Base-by-base conservation (phyloP, 2,113 vertebrate species). In the Merops nubicus region DNA sequence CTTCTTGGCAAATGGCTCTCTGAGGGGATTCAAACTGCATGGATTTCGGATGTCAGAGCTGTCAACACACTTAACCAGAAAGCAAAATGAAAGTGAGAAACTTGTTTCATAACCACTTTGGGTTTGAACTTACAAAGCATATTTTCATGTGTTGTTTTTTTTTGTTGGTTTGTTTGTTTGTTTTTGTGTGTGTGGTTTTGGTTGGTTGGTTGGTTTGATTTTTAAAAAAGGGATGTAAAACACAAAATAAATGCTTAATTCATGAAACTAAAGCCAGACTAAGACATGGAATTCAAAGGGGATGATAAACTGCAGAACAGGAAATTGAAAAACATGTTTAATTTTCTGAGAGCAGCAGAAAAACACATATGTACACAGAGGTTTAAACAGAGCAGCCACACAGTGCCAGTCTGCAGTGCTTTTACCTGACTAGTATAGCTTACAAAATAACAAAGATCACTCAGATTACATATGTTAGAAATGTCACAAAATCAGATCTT, bases 1-100 rank as follows among this genome's bases (percentile, higher is more conserved):
- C 73, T 98, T 99, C 98, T 99, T 99, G 78, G 99, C 99, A 98
- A 99, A 99, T 0, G 99, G 98, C 82, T 99, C 99, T 77, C 99
- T 98, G 21, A 99, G 98, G 15, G 99, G 99, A 94, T 98, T 99
- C 96, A 99, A 95, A 76, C 97, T 98, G 97, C 99, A 99, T 1
- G 99, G 99, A 97, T 99, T 98, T 96, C 98, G 98, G 96, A 98
- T 97, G 47, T 99, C 99, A n/a, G 98, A 98, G 86, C 98, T 98
- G 93, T 98, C 99, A 82, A 98, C 98, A 98, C 99, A 99, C 99
- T 99, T 93, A 95, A 92, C 5, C n/a, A 48, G 68, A 94, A 97
- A 95, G 26, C 29, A 77, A 95, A 91, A 69, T 4, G 8, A 76
- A 80, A 28, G 33, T 79, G 43, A 91, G 77, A 91, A 88, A 22